Evolutionary conservation across 2,113 vertebrate genomes (phyloP).

Genomic region (Carassius auratus): DNA sequence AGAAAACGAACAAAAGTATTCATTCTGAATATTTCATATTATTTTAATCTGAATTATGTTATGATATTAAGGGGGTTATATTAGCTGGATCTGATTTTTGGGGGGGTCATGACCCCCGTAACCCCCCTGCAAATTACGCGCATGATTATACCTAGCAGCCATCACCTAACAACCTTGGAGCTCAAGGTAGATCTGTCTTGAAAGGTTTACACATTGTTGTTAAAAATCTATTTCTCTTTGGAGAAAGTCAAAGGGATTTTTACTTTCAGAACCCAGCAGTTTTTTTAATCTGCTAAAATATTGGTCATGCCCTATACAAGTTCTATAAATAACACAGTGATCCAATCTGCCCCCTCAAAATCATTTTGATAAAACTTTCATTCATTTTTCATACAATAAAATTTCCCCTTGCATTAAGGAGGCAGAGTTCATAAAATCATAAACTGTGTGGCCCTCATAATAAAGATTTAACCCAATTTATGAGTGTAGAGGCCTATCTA

Average conservation of each 20-base stretch:
- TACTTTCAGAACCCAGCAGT: not conserved
- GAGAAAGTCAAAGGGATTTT: not conserved
- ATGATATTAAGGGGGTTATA: too few relatives aligned
- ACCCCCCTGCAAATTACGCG: too few relatives aligned
- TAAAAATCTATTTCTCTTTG: not conserved
- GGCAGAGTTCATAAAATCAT: constrained; percentile 30
- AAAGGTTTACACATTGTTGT: not conserved
- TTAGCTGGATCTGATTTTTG: too few relatives aligned
- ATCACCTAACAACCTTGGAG: not conserved
- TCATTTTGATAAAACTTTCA: constrained; percentile 8
- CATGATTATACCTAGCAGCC: too few relatives aligned
- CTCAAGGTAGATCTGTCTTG: not conserved
- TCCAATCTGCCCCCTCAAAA: not conserved
- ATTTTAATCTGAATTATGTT: too few relatives aligned
- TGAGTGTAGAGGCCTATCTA: constrained; percentile 17
- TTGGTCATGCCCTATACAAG: not conserved
- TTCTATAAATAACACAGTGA: constrained; percentile 1
- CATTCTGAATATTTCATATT: too few relatives aligned
- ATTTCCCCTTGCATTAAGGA: constrained; percentile 2
- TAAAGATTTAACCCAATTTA: constrained; percentile 16
- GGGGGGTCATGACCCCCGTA: too few relatives aligned
- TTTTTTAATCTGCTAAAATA: not conserved
- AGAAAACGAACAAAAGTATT: too few relatives aligned
- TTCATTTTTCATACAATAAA: constrained; percentile 27
- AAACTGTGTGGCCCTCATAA: not conserved